A percentile compares a stretch with the other conserved stretches of the same genome.
Evolutionary conservation across 2,113 vertebrate species (phyloP).

Genomic region (Heterotis niloticus): DNA sequence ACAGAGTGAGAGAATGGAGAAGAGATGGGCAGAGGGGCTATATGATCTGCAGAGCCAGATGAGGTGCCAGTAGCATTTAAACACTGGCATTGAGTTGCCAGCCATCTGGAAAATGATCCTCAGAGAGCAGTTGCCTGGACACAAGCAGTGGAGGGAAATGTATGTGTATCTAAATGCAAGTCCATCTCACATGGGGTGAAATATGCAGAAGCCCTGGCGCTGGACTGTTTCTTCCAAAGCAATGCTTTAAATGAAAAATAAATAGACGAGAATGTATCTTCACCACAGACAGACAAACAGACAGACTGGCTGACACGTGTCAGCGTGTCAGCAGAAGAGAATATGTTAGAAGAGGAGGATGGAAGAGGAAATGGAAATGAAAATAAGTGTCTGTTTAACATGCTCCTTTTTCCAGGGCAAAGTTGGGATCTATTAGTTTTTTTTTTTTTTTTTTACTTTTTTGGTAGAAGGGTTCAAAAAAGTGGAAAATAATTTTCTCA

Average conservation of each 20-base stretch:
- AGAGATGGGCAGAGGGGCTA: conserved; percentile 37
- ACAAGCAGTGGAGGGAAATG: neutral
- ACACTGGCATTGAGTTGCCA: conserved; percentile 51
- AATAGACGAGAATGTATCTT: neutral
- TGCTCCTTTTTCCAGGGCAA: conserved; percentile 55
- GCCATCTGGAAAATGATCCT: conserved; percentile 58
- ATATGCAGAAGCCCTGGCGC: neutral
- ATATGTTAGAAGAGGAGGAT: conserved; percentile 22
- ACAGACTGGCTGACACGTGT: conserved; percentile 16
- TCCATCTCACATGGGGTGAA: neutral
- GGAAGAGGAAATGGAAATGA: conserved; percentile 55
- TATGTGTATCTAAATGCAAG: neutral
- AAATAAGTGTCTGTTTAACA: conserved; percentile 59
- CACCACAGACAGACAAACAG: conserved; percentile 27
- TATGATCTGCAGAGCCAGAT: conserved; percentile 52
- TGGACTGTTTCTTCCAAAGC: neutral
- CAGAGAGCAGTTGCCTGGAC: conserved; percentile 11
- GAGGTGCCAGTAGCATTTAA: conserved; percentile 61
- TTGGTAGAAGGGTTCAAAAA: neutral
- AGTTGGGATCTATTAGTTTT: conserved; percentile 63
- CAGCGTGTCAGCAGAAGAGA: neutral
- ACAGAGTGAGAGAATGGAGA: conserved; percentile 3
- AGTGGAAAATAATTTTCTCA: conserved; percentile 27
- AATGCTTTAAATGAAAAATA: neutral
- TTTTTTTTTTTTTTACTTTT: conserved; percentile 49